phyloP scores from a whole-genome alignment of 2,888 invertebrate genomes.

The Aphodius granarius region DNA sequence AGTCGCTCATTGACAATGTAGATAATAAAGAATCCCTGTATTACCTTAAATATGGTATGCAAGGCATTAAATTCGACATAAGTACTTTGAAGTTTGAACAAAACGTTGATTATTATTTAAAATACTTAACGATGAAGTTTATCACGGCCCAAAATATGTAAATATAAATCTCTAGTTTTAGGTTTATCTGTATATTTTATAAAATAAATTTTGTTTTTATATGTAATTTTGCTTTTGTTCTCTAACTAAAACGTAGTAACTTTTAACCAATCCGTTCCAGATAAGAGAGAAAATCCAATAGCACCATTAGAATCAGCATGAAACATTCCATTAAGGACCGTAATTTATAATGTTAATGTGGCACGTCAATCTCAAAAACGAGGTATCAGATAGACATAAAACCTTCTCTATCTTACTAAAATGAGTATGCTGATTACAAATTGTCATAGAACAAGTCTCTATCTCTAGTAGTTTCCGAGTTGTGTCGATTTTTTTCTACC shows the following conservation, averaged over 20 bases:
- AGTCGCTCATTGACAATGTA: conserved; percentile 40
- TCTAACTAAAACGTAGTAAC: no score
- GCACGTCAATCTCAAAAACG: background rate
- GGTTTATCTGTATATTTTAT: background rate
- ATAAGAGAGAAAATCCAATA: no score
- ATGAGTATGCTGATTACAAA: no score
- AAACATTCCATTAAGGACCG: no score
- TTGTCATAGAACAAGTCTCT: no score
- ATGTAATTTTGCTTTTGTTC: no score
- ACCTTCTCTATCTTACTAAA: no score
- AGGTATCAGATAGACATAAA: no score
- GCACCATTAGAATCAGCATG: no score
- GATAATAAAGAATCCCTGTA: conserved; percentile 47
- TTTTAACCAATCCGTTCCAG: no score
- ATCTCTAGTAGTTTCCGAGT: no score
- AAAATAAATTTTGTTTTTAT: background rate
- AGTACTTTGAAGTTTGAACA: conserved; percentile 5
- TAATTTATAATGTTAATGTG: background rate
- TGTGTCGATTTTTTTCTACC: no score
- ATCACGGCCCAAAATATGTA: background rate
- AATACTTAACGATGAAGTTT: conserved; percentile 22
- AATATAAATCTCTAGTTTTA: background rate
- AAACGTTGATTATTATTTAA: conserved; percentile 22
- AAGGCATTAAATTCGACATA: conserved; percentile 34
- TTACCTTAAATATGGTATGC: conserved; percentile 46